Conservation (phyloP, 1,140 invertebrate genomes). For the Meteorus sp. region DNA sequence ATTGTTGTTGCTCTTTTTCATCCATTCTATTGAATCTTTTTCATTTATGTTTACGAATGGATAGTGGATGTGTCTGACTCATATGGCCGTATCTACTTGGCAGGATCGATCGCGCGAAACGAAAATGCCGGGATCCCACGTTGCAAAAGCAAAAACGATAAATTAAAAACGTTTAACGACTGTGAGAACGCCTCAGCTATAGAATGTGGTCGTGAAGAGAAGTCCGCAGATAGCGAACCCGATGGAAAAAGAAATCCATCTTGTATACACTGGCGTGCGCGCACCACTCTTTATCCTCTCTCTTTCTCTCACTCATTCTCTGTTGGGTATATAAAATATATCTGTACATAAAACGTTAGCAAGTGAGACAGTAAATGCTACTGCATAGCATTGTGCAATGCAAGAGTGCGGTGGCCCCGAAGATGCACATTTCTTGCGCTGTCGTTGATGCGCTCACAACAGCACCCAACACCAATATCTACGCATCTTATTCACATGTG, state of each 20-base stretch:
- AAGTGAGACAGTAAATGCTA: neutral
- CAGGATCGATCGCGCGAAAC: neutral
- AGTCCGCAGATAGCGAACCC: slow-evolving; percentile 14
- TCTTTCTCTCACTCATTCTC: too few relatives aligned
- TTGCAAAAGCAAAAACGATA: slow-evolving; percentile 14
- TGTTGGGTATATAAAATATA: too few relatives aligned
- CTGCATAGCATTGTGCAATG: slow-evolving; percentile 44
- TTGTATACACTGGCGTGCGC: neutral
- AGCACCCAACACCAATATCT: too few relatives aligned
- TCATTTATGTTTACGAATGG: too few relatives aligned
- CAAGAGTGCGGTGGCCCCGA: slow-evolving; percentile 27
- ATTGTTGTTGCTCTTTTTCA: too few relatives aligned
- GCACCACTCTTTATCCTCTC: too few relatives aligned
- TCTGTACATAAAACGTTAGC: too few relatives aligned
- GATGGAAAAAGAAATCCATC: slow-evolving; percentile 9
- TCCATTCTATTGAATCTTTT: too few relatives aligned
- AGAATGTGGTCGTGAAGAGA: slow-evolving; percentile 31
- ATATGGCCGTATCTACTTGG: neutral
- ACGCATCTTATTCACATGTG: neutral
- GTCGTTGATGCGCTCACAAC: neutral
- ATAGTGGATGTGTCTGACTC: too few relatives aligned
- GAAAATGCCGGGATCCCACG: slow-evolving; percentile 24
- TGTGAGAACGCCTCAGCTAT: slow-evolving; percentile 37
- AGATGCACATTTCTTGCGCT: slow-evolving; percentile 26
- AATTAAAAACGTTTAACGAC: slow-evolving; percentile 43